Conservation (phyloP, 2,113 vertebrate genomes). For the Mobula hypostoma region DNA sequence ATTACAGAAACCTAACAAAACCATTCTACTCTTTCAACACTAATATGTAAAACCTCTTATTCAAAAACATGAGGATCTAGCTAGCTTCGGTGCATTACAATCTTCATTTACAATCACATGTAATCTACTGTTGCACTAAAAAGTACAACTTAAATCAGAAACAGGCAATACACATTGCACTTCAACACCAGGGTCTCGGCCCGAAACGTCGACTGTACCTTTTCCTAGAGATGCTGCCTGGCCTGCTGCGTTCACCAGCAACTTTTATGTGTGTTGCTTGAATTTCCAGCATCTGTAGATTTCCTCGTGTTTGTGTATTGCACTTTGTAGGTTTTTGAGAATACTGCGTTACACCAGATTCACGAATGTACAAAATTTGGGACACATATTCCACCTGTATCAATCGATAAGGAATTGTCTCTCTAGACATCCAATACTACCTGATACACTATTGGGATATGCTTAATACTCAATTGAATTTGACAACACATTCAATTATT, state of each 20-base stretch:
- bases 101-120: slow-evolving; percentile 38
- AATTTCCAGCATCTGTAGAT: no score
- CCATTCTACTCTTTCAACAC: slow-evolving; percentile 42
- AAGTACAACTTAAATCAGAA: slow-evolving; percentile 22
- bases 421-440: background rate
- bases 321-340: background rate
- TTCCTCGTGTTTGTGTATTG: background rate
- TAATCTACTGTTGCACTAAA: slow-evolving; percentile 27
- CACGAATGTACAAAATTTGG: slow-evolving; percentile 21
- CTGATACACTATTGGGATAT: background rate
- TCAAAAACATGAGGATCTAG: slow-evolving; percentile 38
- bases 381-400: background rate
- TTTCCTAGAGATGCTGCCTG: no score
- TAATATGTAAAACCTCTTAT: slow-evolving; percentile 39
- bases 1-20: slow-evolving; percentile 40
- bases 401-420: slow-evolving; percentile 5
- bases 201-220: no score
- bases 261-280: no score
- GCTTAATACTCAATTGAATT: background rate
- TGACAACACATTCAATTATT: background rate
- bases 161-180: background rate
- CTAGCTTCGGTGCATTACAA: slow-evolving; percentile 41
- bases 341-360: slow-evolving; percentile 11
- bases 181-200: no score
- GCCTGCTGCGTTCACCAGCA: no score